Evolutionary conservation across 2,797 vertebrate genomes (phyloP), one percentile per base, ranked within the genome.

Genomic region (Urophycis tenuis): DNA sequence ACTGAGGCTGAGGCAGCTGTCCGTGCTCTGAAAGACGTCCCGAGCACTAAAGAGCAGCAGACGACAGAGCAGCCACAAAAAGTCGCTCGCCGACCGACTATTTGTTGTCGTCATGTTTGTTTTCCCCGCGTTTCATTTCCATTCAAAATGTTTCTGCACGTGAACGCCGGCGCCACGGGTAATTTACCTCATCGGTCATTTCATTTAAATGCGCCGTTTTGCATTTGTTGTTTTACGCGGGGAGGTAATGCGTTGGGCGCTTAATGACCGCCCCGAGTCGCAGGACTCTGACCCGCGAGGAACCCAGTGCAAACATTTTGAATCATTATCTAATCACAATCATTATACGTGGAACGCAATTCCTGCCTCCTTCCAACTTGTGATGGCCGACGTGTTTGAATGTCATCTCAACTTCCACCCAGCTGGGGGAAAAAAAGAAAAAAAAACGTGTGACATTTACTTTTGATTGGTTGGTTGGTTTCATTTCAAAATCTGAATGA

Each of bases 1-100:
- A 84, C 87, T n/a, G 86, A 75, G 82, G 72, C 87, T 81, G 81
- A 79, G 87, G 86, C 84, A 91, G 88, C 89, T 92, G 90, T 91
- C 90, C 85, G 72, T 17, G 0, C 75, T 78, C 82, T 86, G 85
- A 89, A 89, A 89, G 87, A 86, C 81, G 85, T 84, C 81, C 77
- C 74, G 81, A 85, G 83, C 75, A 80, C 73, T 9, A 15, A 15
- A 49, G 72, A 71, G 78, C 60, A 3, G 2, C 64, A 35, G 74
- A 81, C 72, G 71, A 75, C 22, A 29, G 39, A 17, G 11, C 12
- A 74, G 76, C 72, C 41, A 10, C 53, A n/a, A 22, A 29, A 67
- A 67, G 14, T 25, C 9, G 3, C 60, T 25, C 53, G 9, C 53
- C 3, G 25, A 60, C 60, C n/a, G 12, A 67, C 60, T 12, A 29